Conservation (phyloP, 2,797 vertebrate species). For the Denticeps clupeoides region DNA sequence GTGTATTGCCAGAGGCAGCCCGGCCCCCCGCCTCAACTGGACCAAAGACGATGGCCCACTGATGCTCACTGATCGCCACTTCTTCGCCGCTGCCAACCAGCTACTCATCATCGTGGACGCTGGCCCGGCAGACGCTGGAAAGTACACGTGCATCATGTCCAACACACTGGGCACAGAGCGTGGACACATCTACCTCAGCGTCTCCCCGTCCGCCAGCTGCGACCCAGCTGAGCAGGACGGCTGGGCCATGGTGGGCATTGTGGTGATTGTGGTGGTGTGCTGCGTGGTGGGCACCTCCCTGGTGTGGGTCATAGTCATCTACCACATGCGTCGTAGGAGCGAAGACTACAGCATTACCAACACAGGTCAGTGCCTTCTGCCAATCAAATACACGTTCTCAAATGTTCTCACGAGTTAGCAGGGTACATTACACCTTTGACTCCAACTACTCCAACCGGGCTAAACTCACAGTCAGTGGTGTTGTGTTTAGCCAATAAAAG, state of each 20-base stretch:
- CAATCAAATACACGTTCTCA: too few relatives aligned
- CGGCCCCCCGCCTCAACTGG: constrained; percentile 84
- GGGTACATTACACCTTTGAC: too few relatives aligned
- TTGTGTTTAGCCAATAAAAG: too few relatives aligned
- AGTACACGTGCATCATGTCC: constrained; percentile 94
- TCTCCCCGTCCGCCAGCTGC: constrained; percentile 84
- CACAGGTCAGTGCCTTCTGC: too few relatives aligned
- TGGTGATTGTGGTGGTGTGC: constrained; percentile 96
- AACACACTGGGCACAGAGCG: constrained; percentile 86
- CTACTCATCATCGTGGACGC: constrained; percentile 91
- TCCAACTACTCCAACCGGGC: constrained; percentile 93
- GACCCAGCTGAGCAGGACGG: constrained; percentile 78
- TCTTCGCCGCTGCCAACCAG: constrained; percentile 92
- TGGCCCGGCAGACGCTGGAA: constrained; percentile 75
- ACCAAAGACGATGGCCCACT: constrained; percentile 90
- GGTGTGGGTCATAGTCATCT: constrained; percentile 98
- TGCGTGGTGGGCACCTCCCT: constrained; percentile 96
- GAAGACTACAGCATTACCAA: constrained; percentile 96
- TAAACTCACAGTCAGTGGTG: constrained; percentile 93
- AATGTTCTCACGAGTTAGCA: too few relatives aligned
- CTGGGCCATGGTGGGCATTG: constrained; percentile 90
- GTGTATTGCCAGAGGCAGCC: constrained; percentile 90
- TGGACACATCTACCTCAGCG: constrained; percentile 74
- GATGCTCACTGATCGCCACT: constrained; percentile 83
- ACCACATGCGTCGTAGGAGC: constrained; percentile 84